A percentile compares a stretch with the other conserved stretches of the same genome.
phyloP scores from a whole-genome alignment of 2,113 vertebrate species.

The Notiomystis cincta region DNA sequence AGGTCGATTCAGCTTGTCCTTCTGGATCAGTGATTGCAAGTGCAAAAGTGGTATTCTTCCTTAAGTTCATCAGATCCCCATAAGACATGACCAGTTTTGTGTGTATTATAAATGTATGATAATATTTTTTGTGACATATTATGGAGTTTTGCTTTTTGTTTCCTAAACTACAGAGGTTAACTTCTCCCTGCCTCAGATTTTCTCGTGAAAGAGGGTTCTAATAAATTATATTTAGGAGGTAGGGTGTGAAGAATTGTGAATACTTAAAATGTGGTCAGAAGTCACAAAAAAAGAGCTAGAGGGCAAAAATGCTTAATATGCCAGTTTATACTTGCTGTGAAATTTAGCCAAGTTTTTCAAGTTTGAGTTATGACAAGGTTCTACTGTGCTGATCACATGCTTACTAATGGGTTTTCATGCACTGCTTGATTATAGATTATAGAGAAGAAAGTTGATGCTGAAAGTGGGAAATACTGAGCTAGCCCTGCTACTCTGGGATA shows the following conservation, averaged over 20 bases:
- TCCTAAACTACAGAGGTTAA: neutral
- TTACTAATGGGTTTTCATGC: neutral
- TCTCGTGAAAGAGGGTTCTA: neutral
- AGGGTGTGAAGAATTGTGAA: neutral
- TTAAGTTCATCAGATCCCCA: neutral
- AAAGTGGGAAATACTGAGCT: neutral
- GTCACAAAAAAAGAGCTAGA: neutral
- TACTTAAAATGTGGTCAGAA: neutral
- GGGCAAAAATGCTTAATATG: neutral
- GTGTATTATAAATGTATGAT: neutral
- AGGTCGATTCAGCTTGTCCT: neutral
- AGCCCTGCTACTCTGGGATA: neutral
- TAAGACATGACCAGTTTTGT: neutral
- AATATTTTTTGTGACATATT: neutral
- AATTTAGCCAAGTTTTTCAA: neutral
- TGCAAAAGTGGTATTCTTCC: neutral
- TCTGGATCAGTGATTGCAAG: neutral
- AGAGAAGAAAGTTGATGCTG: neutral
- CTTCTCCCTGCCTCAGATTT: neutral
- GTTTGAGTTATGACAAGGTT: neutral
- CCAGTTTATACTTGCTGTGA: neutral
- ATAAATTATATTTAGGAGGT: neutral
- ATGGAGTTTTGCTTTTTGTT: neutral
- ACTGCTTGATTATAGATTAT: neutral
- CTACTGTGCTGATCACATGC: neutral